Evolutionary conservation across 64 coral and sea anemone genomes (phyloP).

Genomic region (Porites lutea): DNA sequence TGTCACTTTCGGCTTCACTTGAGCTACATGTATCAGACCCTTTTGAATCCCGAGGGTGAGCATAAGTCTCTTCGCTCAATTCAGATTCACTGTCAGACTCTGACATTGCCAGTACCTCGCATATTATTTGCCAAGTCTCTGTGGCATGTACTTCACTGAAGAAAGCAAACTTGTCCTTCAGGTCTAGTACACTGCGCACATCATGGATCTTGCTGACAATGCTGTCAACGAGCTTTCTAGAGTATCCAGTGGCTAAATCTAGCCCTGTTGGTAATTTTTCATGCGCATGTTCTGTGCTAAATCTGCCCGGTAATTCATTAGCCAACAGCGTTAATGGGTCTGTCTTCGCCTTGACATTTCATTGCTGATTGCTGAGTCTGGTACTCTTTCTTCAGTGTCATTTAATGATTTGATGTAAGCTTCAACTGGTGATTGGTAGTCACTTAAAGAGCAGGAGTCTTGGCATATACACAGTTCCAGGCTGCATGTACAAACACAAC

Average conservation of each 20-base stretch:
- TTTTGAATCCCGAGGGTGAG: too few species aligned
- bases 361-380: background rate
- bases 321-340: constrained; percentile 5
- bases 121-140: too few species aligned
- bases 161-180: too few species aligned
- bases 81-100: too few species aligned
- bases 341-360: background rate
- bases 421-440: background rate
- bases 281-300: constrained; percentile 24
- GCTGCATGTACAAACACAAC: constrained; percentile 60
- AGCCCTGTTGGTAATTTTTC: constrained; percentile 69
- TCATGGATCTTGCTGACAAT: constrained; percentile 14
- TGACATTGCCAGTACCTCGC: too few species aligned
- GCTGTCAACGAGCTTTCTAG: constrained; percentile 12
- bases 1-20: too few species aligned
- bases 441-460: background rate
- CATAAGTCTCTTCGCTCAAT: too few species aligned
- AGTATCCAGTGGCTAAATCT: constrained; percentile 71
- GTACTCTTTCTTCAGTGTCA: background rate
- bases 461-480: constrained; percentile 23
- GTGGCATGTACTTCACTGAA: too few species aligned
- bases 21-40: too few species aligned
- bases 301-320: constrained; percentile 40
- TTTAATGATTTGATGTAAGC: background rate
- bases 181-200: too few species aligned